Evolutionary conservation across 23 tunicate genomes (phyloP).

Genomic region (Trididemnum nubilum): DNA sequence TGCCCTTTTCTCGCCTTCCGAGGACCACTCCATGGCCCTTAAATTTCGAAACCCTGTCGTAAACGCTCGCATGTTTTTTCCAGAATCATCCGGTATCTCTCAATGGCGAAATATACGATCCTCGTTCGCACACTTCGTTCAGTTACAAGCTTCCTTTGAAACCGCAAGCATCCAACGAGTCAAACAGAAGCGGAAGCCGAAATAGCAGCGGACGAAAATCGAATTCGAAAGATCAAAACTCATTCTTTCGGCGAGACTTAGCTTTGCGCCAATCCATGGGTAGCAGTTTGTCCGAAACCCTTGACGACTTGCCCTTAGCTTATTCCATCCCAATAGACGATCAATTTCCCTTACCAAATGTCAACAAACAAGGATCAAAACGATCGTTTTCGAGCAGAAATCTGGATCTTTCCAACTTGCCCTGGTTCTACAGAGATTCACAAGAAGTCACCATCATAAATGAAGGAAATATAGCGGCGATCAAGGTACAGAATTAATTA

Average conservation of each 20-base stretch:
- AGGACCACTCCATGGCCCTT: too few species aligned
- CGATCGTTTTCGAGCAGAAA: background rate
- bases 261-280: constrained; percentile 53
- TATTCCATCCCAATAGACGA: background rate
- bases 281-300: constrained; percentile 40
- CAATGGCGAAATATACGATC: constrained; percentile 15
- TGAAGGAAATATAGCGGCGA: constrained; percentile 49
- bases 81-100: background rate
- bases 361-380: background rate
- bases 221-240: constrained; percentile 12
- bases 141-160: background rate
- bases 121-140: background rate
- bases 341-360: background rate
- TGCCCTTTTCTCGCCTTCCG: too few species aligned
- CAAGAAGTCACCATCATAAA: constrained; percentile 60
- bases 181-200: background rate
- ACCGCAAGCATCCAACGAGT: background rate
- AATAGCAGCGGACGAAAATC: background rate
- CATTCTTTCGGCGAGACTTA: constrained; percentile 14
- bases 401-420: constrained; percentile 10
- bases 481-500: too few species aligned
- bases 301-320: background rate
- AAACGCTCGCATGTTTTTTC: too few species aligned
- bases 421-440: constrained; percentile 73
- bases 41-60: too few species aligned